These are phyloP conservation scores for Zoanthus gigantus DNA, from an alignment of 92 coral and sea anemone genomes.

Conservation along the genomic window DNA sequence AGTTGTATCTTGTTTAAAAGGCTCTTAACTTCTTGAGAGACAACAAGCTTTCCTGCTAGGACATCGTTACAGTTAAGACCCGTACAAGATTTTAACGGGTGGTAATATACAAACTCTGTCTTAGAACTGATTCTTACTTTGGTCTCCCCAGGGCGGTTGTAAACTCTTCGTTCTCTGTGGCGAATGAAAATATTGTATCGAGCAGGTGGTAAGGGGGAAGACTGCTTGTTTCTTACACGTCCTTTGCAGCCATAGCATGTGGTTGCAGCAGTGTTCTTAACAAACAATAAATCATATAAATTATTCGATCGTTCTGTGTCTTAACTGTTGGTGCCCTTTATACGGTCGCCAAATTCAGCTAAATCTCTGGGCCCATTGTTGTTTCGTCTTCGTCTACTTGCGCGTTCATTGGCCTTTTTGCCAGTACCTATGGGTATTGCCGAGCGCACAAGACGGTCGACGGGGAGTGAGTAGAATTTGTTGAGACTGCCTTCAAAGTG, in stretches of 20 bases:
- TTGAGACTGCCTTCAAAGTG: slow-evolving; percentile 30
- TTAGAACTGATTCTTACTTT: slow-evolving; percentile 27
- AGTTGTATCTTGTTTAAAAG: too few relatives aligned
- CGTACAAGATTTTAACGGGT: slow-evolving; percentile 16
- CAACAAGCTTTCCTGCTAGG: neutral
- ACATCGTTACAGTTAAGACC: neutral
- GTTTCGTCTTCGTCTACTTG: slow-evolving; percentile 20
- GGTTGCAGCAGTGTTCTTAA: slow-evolving; percentile 45
- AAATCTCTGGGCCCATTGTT: slow-evolving; percentile 41
- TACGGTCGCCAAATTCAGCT: slow-evolving; percentile 40
- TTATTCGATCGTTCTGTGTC: neutral
- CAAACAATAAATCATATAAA: slow-evolving; percentile 35
- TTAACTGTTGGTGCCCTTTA: neutral
- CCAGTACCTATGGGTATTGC: slow-evolving; percentile 34
- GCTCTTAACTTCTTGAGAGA: neutral
- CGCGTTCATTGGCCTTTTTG: slow-evolving; percentile 54
- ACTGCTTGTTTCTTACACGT: neutral
- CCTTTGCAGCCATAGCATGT: neutral
- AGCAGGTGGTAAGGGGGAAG: slow-evolving; percentile 38
- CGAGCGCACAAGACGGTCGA: slow-evolving; percentile 28
- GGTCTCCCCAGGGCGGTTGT: slow-evolving; percentile 35
- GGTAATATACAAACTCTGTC: slow-evolving; percentile 62
- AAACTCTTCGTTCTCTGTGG: slow-evolving; percentile 42
- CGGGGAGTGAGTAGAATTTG: slow-evolving; percentile 50
- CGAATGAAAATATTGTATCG: slow-evolving; percentile 20